phyloP scores from a whole-genome alignment of 2,888 invertebrate species.

The Herminia tarsipennalis region DNA sequence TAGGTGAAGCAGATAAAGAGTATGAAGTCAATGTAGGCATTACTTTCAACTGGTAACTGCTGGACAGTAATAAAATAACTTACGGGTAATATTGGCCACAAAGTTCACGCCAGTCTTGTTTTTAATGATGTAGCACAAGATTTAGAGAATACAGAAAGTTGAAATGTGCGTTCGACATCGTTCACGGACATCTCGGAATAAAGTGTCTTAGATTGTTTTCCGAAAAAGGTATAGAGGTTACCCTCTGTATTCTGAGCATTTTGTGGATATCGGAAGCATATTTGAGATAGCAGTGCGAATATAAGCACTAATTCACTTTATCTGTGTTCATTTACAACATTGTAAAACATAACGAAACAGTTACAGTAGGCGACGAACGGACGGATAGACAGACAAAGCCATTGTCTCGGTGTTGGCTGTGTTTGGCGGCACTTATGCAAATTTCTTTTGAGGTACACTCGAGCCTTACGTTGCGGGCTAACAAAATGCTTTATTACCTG shows the following conservation, averaged over 20 bases:
- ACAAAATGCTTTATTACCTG: slow-evolving; percentile 68
- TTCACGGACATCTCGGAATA: no score
- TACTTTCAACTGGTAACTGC: slow-evolving; percentile 40
- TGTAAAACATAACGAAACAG: slow-evolving; percentile 66
- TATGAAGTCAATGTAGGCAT: slow-evolving; percentile 31
- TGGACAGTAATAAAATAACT: slow-evolving; percentile 39
- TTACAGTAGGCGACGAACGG: slow-evolving; percentile 67
- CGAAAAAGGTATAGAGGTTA: no score
- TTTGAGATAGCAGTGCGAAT: slow-evolving; percentile 44
- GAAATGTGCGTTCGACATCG: no score
- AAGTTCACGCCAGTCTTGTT: slow-evolving; percentile 48
- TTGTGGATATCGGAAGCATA: no score
- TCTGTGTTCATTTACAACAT: slow-evolving; percentile 57
- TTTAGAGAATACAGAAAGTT: no score
- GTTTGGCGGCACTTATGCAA: slow-evolving; percentile 80
- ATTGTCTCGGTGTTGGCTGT: slow-evolving; percentile 72
- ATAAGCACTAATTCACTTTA: slow-evolving; percentile 51
- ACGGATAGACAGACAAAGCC: slow-evolving; percentile 79
- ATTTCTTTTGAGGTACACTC: slow-evolving; percentile 76
- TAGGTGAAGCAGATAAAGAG: slow-evolving; percentile 37
- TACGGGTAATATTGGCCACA: slow-evolving; percentile 36
- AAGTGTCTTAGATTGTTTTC: no score
- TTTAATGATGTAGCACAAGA: slow-evolving; percentile 47
- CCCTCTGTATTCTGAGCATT: no score
- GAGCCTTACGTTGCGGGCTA: slow-evolving; percentile 65